Evolutionary conservation across 2,797 vertebrate species (phyloP).

Genomic region (Remorina albescens): DNA sequence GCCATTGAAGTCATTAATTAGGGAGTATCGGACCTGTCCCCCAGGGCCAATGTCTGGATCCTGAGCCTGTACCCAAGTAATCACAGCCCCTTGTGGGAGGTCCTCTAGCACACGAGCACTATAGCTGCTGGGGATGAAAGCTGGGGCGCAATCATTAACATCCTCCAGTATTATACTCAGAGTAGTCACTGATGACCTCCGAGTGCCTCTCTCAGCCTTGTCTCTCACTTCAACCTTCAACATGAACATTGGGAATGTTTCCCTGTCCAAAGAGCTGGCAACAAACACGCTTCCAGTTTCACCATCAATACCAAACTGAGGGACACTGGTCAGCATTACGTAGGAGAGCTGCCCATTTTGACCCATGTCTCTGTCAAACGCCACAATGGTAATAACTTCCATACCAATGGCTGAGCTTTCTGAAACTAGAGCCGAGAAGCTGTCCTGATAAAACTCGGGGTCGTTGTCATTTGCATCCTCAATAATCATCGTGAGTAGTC

Average conservation of each 20-base stretch:
- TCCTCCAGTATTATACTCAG: conserved; percentile 92
- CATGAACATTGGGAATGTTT: conserved; percentile 83
- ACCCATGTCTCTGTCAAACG: conserved; percentile 89
- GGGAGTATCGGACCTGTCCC: conserved; percentile 90
- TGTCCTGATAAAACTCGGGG: conserved; percentile 88
- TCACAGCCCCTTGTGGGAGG: conserved; percentile 90
- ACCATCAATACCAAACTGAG: conserved; percentile 91
- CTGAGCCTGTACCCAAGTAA: conserved; percentile 92
- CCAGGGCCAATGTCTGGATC: conserved; percentile 92
- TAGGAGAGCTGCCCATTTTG: conserved; percentile 91
- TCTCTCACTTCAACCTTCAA: conserved; percentile 94
- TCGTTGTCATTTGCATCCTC: conserved; percentile 95
- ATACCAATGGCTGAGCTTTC: conserved; percentile 88
- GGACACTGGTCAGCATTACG: conserved; percentile 85
- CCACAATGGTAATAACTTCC: conserved; percentile 87
- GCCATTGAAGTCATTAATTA: conserved; percentile 90
- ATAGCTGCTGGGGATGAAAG: conserved; percentile 91
- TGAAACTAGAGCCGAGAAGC: conserved; percentile 85
- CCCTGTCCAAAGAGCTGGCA: conserved; percentile 89
- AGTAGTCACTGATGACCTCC: conserved; percentile 87
- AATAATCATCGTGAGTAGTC: conserved; percentile 88
- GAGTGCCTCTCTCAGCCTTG: conserved; percentile 88
- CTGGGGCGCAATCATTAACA: conserved; percentile 94
- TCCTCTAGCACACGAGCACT: conserved; percentile 92
- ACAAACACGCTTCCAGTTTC: conserved; percentile 91